Evolutionary conservation across 2,113 vertebrate species (phyloP).

Genomic region (Erpornis zantholeuca): DNA sequence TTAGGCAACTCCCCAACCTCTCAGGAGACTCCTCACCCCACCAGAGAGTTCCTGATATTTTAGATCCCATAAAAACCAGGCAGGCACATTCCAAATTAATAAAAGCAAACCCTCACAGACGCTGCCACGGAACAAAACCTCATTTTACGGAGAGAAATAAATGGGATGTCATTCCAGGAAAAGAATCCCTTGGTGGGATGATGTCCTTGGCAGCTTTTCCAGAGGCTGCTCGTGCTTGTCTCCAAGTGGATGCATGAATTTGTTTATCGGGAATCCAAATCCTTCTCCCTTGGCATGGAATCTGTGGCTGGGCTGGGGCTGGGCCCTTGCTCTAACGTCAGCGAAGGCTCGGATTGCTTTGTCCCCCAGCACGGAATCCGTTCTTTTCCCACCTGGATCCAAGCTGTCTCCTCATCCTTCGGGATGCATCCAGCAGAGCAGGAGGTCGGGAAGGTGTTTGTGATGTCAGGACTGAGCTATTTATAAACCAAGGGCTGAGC

Average conservation of each 20-base stretch:
- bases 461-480: neutral
- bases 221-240: neutral
- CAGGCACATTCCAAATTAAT: neutral
- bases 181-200: neutral
- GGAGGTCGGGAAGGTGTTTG: neutral
- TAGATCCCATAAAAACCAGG: neutral
- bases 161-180: neutral
- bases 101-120: accelerated
- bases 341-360: neutral
- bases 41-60: neutral
- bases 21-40: neutral
- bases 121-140: neutral
- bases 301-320: neutral
- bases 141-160: neutral
- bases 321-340: neutral
- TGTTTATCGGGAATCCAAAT: neutral
- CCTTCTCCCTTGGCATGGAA: neutral
- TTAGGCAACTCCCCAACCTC: neutral
- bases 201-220: neutral
- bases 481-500: neutral
- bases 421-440: neutral
- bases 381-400: neutral
- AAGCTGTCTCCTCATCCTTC: neutral
- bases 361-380: neutral
- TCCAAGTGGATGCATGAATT: neutral